These are phyloP conservation scores for Orthosia incerta DNA, from an alignment of 2,888 invertebrate genomes.

Conservation along the genomic window DNA sequence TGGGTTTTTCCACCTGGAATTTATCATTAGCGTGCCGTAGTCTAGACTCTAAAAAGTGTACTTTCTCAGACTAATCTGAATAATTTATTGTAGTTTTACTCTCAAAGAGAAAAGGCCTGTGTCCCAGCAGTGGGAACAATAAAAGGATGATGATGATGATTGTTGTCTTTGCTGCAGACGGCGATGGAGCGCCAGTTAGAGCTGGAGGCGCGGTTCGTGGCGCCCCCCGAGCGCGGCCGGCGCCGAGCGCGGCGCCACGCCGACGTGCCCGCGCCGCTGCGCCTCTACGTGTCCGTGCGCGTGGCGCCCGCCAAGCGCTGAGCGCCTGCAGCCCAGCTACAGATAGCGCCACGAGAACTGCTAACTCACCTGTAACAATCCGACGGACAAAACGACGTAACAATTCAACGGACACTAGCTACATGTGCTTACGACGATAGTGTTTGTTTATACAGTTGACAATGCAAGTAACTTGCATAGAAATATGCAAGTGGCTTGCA, in stretches of 20 bases:
- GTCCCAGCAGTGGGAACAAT: no score
- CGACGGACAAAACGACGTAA: neutral
- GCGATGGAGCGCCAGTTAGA: slow-evolving; percentile 81
- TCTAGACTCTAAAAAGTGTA: no score
- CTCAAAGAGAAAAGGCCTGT: no score
- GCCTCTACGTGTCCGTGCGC: slow-evolving; percentile 83
- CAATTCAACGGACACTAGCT: neutral
- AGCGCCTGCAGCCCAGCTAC: slow-evolving; percentile 22
- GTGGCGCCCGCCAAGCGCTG: slow-evolving; percentile 75
- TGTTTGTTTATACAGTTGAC: neutral
- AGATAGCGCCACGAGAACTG: slow-evolving; percentile 17
- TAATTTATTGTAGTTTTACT: no score
- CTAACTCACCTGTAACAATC: neutral
- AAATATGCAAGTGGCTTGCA: no score
- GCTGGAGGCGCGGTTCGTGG: slow-evolving; percentile 84
- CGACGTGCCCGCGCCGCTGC: slow-evolving; percentile 78
- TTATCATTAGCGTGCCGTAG: no score
- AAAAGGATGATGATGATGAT: neutral
- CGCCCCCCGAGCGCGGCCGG: slow-evolving; percentile 44
- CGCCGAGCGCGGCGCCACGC: slow-evolving; percentile 69
- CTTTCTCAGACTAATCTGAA: no score
- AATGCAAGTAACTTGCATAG: no score
- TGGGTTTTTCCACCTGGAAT: no score
- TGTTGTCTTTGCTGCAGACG: slow-evolving; percentile 36
- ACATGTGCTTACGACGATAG: no score